Evolutionary conservation across 2,113 vertebrate species (phyloP), one percentile per base, ranked within the genome.

Genomic region (Oryzias celebensis): DNA sequence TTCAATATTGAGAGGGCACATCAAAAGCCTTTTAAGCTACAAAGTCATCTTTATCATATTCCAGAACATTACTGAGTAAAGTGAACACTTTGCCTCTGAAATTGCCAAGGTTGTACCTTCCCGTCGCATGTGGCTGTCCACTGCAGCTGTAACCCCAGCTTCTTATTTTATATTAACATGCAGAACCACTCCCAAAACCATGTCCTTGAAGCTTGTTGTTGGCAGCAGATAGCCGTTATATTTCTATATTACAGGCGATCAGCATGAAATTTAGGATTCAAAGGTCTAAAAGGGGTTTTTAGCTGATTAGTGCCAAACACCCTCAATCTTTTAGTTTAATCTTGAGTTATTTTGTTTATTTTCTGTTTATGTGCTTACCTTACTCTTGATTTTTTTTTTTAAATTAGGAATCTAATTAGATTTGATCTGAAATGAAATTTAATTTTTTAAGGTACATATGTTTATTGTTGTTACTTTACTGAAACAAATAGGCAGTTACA

Each of bases 71-170:
- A 14, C 22, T 28, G 23, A 52, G 14, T 28, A 53, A 53, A 63
- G 50, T 53, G 50, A 43, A 31, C 20, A 6, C 20, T 52, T 13
- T 52, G 41, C 41, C 17, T 28, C 22, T 28, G 50, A 3, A 45
- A 42, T 26, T 26, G 22, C 42, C 50, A 62, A 63, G 50, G 61
- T 63, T 45, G 23, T 28, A 63, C 16, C 7, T 53, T 53, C 17
- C 16, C 61, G 43, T 17, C 17, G 15, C 47, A 42, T 20, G 47
- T 23, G 31, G 5, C 18, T 18, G 22, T 16, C 24, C 41, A 12
- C 52, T 10, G 28, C 42, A 46, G 23, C n/a, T 28, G 14, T 18
- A 7, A 49, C 13, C 46, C 12, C 42, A 26, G 13, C 26, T 46
- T 20, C 17, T 20, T 53, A 46, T 45, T 53, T 53, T 45, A 36